These are phyloP conservation scores for Capitulum mitella DNA, from an alignment of 2,888 invertebrate genomes.

Conservation along the genomic window DNA sequence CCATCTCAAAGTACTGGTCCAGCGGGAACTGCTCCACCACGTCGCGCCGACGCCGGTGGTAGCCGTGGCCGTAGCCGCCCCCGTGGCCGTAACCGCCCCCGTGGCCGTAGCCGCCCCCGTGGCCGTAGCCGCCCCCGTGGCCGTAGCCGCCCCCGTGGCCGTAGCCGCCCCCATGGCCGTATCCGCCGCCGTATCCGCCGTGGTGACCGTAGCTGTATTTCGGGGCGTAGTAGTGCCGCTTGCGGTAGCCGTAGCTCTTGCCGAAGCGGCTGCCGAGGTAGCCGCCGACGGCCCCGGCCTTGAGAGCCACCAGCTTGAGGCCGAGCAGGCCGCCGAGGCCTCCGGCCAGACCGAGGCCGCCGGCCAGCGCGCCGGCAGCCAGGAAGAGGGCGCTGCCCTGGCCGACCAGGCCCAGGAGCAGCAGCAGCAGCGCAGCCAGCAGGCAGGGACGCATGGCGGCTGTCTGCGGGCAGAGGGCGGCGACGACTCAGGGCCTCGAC, in stretches of 20 bases:
- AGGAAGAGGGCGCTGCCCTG: background rate
- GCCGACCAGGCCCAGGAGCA: background rate
- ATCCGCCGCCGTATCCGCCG: background rate
- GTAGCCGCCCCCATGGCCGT: background rate
- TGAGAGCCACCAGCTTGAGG: conserved; percentile 7
- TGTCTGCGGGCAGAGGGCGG: no score
- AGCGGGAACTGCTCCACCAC: background rate
- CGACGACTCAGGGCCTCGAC: no score
- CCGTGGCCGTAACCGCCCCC: no score
- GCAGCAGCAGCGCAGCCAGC: background rate
- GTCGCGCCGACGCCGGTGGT: background rate
- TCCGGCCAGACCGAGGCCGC: background rate
- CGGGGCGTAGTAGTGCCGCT: background rate
- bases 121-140: background rate
- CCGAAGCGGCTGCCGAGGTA: background rate
- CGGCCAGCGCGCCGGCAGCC: background rate
- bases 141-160: background rate
- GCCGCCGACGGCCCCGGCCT: background rate
- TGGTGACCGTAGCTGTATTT: background rate
- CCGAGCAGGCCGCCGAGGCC: background rate
- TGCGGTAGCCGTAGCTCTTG: background rate
- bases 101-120: background rate
- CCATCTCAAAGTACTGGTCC: conserved; percentile 36
- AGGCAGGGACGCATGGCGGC: background rate
- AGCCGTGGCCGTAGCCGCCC: background rate